Evolutionary conservation across 2,113 vertebrate species (phyloP).

Genomic region (Lampris megalopsis): DNA sequence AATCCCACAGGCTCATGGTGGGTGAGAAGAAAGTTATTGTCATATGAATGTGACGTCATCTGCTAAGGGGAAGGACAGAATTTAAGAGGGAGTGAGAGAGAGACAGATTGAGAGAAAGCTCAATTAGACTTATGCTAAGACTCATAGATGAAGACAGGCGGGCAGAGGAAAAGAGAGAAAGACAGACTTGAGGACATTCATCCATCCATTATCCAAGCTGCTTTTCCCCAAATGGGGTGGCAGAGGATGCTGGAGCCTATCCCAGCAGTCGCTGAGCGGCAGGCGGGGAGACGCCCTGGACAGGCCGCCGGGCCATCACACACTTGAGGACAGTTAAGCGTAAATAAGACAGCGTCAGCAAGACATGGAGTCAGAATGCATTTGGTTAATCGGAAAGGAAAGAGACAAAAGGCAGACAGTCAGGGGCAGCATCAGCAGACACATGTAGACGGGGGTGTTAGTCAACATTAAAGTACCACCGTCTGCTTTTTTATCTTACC

Average conservation of each 20-base stretch:
- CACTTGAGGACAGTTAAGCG: conserved; percentile 55
- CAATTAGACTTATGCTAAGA: neutral
- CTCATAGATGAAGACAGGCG: conserved; percentile 10
- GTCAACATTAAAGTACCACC: conserved; percentile 78
- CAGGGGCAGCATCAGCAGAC: conserved; percentile 67
- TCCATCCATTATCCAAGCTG: neutral
- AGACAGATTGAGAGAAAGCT: neutral
- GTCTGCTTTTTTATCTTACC: conserved; percentile 74
- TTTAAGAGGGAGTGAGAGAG: neutral
- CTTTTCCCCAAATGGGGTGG: too few species aligned
- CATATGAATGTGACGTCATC: conserved; percentile 48
- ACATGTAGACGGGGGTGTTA: conserved; percentile 76
- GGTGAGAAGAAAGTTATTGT: conserved; percentile 64
- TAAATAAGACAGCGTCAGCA: conserved; percentile 48
- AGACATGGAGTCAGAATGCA: conserved; percentile 38
- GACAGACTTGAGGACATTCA: conserved; percentile 56
- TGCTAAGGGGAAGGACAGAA: conserved; percentile 41
- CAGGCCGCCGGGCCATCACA: conserved; percentile 15
- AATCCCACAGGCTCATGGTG: conserved; percentile 49
- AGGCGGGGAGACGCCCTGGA: too few species aligned
- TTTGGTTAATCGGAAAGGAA: conserved; percentile 48
- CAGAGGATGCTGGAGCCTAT: too few species aligned
- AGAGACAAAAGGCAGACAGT: conserved; percentile 61
- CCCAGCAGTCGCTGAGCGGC: too few species aligned
- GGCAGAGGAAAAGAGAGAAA: conserved; percentile 21